These are phyloP conservation scores for Motacilla alba DNA, from an alignment of 2,113 vertebrate genomes.

Conservation along the genomic window DNA sequence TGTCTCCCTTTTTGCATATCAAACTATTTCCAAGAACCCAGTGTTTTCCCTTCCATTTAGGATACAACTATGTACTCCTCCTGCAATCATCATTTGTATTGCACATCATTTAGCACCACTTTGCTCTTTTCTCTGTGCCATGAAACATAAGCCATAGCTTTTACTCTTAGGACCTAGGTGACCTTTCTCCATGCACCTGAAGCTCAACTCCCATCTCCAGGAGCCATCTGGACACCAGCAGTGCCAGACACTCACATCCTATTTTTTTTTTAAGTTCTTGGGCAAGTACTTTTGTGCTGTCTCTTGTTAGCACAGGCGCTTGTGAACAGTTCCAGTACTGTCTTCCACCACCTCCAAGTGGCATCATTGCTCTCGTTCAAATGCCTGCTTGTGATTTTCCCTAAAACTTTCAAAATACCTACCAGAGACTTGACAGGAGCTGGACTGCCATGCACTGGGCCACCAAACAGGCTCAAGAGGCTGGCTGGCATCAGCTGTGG, in stretches of 20 bases:
- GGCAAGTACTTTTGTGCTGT: background rate
- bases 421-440: background rate
- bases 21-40: background rate
- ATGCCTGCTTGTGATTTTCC: background rate
- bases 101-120: background rate
- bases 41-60: background rate
- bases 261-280: background rate
- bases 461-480: rapidly evolving
- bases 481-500: background rate
- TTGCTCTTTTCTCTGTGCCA: background rate
- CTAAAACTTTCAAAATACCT: background rate
- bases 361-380: background rate
- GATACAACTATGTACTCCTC: background rate
- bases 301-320: background rate
- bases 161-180: background rate
- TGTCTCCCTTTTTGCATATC: background rate
- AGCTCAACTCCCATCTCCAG: background rate
- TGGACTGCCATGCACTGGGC: background rate
- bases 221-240: background rate
- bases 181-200: background rate
- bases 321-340: background rate
- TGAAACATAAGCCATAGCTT: background rate
- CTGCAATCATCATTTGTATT: background rate
- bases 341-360: background rate
- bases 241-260: background rate